phyloP scores from a whole-genome alignment of 2,797 vertebrate species.

The Danio tinwini region DNA sequence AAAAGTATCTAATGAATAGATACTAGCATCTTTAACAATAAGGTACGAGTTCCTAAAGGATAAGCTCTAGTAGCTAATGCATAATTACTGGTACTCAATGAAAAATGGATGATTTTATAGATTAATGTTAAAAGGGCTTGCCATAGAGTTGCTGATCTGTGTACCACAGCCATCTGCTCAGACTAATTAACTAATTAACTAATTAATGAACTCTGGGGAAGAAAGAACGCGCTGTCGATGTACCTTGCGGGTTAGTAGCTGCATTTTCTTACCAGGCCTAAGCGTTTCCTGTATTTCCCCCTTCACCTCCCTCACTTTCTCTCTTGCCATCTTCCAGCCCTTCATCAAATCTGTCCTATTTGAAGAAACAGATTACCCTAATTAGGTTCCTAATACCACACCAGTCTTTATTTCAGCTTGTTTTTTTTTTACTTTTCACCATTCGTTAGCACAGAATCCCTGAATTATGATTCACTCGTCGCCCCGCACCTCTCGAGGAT shows the following conservation, averaged over 20 bases:
- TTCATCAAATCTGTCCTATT: conserved; percentile 52
- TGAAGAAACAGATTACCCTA: conserved; percentile 61
- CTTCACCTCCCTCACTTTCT: conserved; percentile 34
- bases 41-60: too few species aligned
- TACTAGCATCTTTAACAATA: too few species aligned
- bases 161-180: conserved; percentile 80
- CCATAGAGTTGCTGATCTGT: conserved; percentile 76
- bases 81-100: too few species aligned
- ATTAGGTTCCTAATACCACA: conserved; percentile 60
- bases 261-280: conserved; percentile 23
- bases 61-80: too few species aligned
- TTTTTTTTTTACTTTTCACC: conserved; percentile 39
- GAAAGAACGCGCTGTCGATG: conserved; percentile 71
- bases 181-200: conserved; percentile 78
- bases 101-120: not conserved
- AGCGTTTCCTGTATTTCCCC: not conserved
- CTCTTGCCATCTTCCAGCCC: conserved; percentile 22
- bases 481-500: conserved; percentile 28
- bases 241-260: conserved; percentile 50
- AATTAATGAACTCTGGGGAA: conserved; percentile 82
- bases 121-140: not conserved
- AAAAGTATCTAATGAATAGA: too few species aligned
- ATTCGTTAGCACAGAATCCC: conserved; percentile 39
- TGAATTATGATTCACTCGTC: conserved; percentile 49
- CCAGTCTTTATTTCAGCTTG: conserved; percentile 42